Conservation (phyloP, 2,888 invertebrate species). For the Ceramica pisi region DNA sequence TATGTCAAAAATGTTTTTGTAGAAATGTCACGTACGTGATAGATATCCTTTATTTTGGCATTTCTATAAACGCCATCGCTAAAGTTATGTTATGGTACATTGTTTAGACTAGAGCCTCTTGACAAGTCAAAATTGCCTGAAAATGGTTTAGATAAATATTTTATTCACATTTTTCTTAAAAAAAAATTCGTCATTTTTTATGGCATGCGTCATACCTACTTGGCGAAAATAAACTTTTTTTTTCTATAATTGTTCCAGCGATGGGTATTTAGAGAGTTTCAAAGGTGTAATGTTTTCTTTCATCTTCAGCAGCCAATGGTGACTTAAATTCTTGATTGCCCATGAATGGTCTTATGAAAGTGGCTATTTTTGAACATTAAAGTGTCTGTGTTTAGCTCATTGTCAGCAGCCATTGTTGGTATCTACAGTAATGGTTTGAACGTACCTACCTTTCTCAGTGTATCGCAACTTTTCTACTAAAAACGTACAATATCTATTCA, state of each 20-base stretch:
- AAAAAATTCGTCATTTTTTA: too few relatives aligned
- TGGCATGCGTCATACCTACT: too few relatives aligned
- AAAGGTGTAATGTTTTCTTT: background rate
- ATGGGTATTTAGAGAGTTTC: background rate
- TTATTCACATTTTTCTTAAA: too few relatives aligned
- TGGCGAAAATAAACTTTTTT: too few relatives aligned
- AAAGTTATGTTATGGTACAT: too few relatives aligned
- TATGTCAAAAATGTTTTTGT: too few relatives aligned
- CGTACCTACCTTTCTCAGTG: background rate
- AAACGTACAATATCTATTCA: background rate
- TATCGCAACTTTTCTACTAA: slow-evolving; percentile 16
- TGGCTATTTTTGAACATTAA: slow-evolving; percentile 1
- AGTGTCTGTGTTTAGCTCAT: background rate
- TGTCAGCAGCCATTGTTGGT: slow-evolving; percentile 18
- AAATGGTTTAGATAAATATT: too few relatives aligned
- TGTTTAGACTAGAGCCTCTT: too few relatives aligned
- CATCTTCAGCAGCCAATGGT: background rate
- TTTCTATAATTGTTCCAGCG: background rate
- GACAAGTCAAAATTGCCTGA: too few relatives aligned
- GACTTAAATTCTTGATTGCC: background rate
- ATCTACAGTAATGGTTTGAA: background rate
- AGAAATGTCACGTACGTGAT: too few relatives aligned
- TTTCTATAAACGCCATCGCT: too few relatives aligned
- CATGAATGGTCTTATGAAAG: slow-evolving; percentile 13
- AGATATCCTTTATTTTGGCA: too few relatives aligned